A percentile compares a stretch with the other conserved stretches of the same genome.
Conservation (phyloP, 2,797 vertebrate genomes). For the Odontamblyopus lacepedii region DNA sequence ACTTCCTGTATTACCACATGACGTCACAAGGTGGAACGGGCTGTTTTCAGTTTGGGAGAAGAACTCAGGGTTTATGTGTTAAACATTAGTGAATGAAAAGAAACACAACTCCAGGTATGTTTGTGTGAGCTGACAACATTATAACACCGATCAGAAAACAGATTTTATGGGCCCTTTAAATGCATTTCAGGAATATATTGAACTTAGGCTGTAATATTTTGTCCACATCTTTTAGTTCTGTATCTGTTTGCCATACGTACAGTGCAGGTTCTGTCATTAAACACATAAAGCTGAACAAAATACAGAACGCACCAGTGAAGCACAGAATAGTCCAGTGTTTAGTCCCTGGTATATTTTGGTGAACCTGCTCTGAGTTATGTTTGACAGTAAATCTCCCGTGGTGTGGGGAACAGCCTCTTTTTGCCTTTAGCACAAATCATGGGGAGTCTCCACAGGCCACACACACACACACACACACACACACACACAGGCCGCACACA, state of each 20-base stretch:
- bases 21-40: too few species aligned
- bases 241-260: neutral
- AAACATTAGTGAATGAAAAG: too few species aligned
- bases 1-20: too few species aligned
- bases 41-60: too few species aligned
- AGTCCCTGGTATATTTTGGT: neutral
- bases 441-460: conserved; percentile 13
- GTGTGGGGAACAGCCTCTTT: conserved; percentile 1
- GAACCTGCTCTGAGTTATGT: neutral
- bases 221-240: too few species aligned
- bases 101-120: too few species aligned
- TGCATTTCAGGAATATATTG: neutral
- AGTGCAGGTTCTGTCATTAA: neutral
- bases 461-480: neutral
- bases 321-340: neutral
- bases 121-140: too few species aligned
- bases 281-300: neutral
- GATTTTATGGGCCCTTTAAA: too few species aligned
- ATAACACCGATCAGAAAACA: too few species aligned
- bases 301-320: neutral
- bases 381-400: neutral
- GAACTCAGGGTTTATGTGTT: too few species aligned
- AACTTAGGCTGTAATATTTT: too few species aligned
- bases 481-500: too few species aligned
- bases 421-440: conserved; percentile 25